Evolutionary conservation across 2,113 vertebrate genomes (phyloP), one percentile per base, ranked within the genome.

Genomic region (Esox niger): DNA sequence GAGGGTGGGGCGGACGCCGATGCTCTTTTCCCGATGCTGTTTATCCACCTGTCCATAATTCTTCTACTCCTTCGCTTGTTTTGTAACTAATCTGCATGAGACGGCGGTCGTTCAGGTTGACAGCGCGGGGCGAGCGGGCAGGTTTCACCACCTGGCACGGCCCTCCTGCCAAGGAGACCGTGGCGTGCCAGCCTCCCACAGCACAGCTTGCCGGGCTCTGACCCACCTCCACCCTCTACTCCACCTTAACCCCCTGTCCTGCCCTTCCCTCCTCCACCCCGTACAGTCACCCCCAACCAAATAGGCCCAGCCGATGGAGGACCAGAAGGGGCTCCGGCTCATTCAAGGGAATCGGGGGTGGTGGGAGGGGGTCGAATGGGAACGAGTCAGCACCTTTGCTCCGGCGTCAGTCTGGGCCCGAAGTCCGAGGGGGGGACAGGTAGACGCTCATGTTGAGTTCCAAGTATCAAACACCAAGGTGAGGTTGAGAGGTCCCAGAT

Each of bases 171-270:
- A 29, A 55, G 21, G 31, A n/a, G 46, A 32, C 35, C 3, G 9
- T n/a, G 26, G 73, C 61, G 67, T 47, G 35, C 30, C 13, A 69
- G 68, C 64, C 64, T 83, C 79, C 77, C 80, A n/a, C n/a, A 70
- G 81, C 88, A 88, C 89, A 91, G 88, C 87, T 87, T 91, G 90
- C 86, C 81, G 82, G 84, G 88, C 83, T 90, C 70, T 91, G 87
- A 92, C 90, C 89, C 84, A 67, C 69, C 30, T 33, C 62, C 67
- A 62, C 77, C 78, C 79, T 73, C 79, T 67, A 20, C 69, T 66
- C 58, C 4, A 33, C 35, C 27, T 20, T 33, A 35, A 62, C 65
- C 59, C 27, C n/a, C 17, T 67, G 67, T 27, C 43, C 29, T 61
- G 43, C 54, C 69, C 47, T 66, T 68, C 58, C 69, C 49, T 23